Base-by-base conservation (phyloP, 2,113 vertebrate species). In the Vireo altiloquus region DNA sequence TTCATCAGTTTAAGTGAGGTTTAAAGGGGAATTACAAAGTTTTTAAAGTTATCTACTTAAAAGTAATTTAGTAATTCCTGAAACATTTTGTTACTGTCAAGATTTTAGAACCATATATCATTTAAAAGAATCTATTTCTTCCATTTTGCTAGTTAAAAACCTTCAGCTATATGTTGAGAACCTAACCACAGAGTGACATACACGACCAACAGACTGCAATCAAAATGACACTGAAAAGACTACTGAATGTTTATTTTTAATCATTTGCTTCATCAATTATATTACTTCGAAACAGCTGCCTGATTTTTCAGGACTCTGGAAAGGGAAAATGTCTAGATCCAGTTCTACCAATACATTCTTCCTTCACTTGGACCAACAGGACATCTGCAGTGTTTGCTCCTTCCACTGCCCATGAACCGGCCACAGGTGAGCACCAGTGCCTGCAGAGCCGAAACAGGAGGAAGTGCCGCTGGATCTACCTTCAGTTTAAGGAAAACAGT, bases 351-450 rank as follows among this genome's bases (percentile, higher is more conserved):
- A 60, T 5, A 15, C 9, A 15, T 11, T 47, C 74, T 42, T 33
- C 13, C 3, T 39, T 42, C 28, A 8, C 49, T 16, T 56, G n/a
- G 22, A 80, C 46, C 3, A 5, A 33, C 16, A 66, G 10, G 63
- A 5, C 40, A 47, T 56, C 37, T 30, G 37, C 57, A 77, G 81
- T 4, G 11, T 19, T 13, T 23, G 24, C n/a, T 61, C 25, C 75
- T 77, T 93, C 46, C 35, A 27, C 18, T 5, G 23, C 54, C 15
- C 40, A 4, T 6, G 66, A 46, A 39, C 6, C 16, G 39, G 15
- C 5, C 60, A 4, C 1, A 35, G 1, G 35, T 13, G 50, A 6
- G 5, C n/a, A 60, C 2, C 25, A 37, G 37, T 1, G 50, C 39
- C 64, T 57, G 90, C 3, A 2, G 63, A 65, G 44, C 21, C 35